These are phyloP conservation scores for Philhelius pedissequus DNA, from an alignment of 2,888 invertebrate genomes.

Conservation along the genomic window DNA sequence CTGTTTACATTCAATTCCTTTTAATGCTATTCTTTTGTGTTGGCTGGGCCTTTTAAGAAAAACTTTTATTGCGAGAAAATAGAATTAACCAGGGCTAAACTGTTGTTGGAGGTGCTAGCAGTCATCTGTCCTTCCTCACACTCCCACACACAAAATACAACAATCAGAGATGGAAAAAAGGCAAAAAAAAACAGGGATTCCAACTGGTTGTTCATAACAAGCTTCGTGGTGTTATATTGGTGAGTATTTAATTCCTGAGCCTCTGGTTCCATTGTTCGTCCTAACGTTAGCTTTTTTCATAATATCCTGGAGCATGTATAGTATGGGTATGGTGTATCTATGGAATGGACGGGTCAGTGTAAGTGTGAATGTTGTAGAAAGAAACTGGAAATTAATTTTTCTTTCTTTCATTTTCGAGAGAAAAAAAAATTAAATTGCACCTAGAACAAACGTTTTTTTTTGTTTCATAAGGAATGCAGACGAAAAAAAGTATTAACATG, in stretches of 20 bases:
- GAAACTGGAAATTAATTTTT: conserved; percentile 58
- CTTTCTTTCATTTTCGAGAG: conserved; percentile 17
- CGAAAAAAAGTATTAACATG: background rate
- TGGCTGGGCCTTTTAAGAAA: background rate
- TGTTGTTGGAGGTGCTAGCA: background rate
- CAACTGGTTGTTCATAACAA: background rate
- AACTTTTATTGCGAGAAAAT: conserved; percentile 8
- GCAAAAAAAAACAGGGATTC: background rate
- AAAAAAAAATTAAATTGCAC: conserved; percentile 31
- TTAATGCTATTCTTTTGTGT: conserved; percentile 22
- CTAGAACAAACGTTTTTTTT: background rate
- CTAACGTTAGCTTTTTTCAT: background rate
- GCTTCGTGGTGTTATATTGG: conserved; percentile 23
- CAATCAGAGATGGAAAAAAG: conserved; percentile 30
- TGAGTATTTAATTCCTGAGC: conserved; percentile 24
- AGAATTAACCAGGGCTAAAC: background rate
- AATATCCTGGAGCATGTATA: background rate
- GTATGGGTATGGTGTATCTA: background rate
- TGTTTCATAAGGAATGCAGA: background rate
- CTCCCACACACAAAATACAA: conserved; percentile 19
- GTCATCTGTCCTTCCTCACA: background rate
- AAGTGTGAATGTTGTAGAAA: conserved; percentile 38
- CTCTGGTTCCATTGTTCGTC: background rate
- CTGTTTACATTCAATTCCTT: conserved; percentile 43
- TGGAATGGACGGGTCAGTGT: background rate